Evolutionary conservation across 2,888 invertebrate genomes (phyloP).

Genomic region (Hofmannophila pseudospretella): DNA sequence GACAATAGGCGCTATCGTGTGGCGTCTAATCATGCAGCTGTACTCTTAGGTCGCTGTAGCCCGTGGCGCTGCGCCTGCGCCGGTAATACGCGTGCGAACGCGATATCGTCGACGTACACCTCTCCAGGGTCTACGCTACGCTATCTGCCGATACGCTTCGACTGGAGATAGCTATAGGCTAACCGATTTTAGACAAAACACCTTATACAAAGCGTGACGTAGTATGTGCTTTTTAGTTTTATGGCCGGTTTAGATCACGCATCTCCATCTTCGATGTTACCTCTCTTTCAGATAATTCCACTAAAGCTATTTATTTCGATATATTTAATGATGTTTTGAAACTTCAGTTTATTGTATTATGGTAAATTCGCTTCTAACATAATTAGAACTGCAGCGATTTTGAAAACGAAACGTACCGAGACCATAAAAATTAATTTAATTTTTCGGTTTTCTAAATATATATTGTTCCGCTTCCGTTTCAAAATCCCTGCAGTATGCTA

Average conservation of each 20-base stretch:
- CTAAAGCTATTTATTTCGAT: no score
- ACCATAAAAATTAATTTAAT: no score
- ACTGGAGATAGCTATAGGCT: constrained; percentile 3
- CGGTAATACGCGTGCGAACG: constrained; percentile 75
- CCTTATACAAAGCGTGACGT: constrained; percentile 6
- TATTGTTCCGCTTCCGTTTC: no score
- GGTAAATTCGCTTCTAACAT: no score
- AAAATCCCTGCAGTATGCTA: no score
- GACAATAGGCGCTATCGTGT: constrained; percentile 75
- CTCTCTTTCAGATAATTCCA: not conserved
- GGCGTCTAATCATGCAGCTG: constrained; percentile 72
- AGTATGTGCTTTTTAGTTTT: not conserved
- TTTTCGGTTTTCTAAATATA: no score
- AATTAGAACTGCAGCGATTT: no score
- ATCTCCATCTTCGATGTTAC: no score
- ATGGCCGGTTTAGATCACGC: no score
- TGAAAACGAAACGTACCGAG: no score
- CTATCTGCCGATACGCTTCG: constrained; percentile 34
- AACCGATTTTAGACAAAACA: constrained; percentile 11
- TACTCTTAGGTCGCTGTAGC: constrained; percentile 68
- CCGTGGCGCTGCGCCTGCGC: constrained; percentile 40
- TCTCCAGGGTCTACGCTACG: constrained; percentile 29
- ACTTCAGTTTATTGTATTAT: no score
- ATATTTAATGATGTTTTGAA: no score
- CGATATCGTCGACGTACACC: constrained; percentile 58